Conservation (phyloP, 2,888 invertebrate species). For the Dryococelus australis region DNA sequence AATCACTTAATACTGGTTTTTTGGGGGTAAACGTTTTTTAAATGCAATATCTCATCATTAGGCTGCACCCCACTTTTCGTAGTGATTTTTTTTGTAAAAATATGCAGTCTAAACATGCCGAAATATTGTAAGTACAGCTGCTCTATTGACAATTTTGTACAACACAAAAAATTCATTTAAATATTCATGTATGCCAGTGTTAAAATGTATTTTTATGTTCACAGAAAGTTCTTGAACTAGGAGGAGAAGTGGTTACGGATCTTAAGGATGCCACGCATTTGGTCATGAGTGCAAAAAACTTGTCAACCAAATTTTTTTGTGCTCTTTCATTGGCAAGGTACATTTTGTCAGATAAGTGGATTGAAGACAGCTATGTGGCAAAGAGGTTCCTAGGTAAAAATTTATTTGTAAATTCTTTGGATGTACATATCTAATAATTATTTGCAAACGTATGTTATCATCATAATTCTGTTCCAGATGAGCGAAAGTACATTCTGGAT, state of each 20-base stretch:
- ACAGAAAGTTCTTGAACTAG: background rate
- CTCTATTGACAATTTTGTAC: too few species aligned
- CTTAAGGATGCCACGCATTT: background rate
- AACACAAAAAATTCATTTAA: too few species aligned
- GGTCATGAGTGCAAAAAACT: conserved; percentile 19
- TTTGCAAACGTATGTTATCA: background rate
- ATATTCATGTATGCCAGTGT: too few species aligned
- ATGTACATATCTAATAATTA: background rate
- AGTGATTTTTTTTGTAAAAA: too few species aligned
- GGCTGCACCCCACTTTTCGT: too few species aligned
- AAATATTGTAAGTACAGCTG: too few species aligned
- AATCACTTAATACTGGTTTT: too few species aligned
- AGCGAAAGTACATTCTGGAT: background rate
- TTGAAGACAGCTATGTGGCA: conserved; percentile 80
- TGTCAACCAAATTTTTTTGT: conserved; percentile 11
- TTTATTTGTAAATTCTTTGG: background rate
- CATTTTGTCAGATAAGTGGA: conserved; percentile 84
- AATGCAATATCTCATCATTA: too few species aligned
- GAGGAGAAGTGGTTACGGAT: background rate
- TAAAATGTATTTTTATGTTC: background rate
- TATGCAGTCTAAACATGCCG: too few species aligned
- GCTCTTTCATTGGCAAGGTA: conserved; percentile 60
- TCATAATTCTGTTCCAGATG: background rate
- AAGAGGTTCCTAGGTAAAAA: conserved; percentile 75
- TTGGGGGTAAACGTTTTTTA: too few species aligned